Evolutionary conservation across 2,797 vertebrate species (phyloP), one percentile per base, ranked within the genome.

Genomic region (Xenops minutus): DNA sequence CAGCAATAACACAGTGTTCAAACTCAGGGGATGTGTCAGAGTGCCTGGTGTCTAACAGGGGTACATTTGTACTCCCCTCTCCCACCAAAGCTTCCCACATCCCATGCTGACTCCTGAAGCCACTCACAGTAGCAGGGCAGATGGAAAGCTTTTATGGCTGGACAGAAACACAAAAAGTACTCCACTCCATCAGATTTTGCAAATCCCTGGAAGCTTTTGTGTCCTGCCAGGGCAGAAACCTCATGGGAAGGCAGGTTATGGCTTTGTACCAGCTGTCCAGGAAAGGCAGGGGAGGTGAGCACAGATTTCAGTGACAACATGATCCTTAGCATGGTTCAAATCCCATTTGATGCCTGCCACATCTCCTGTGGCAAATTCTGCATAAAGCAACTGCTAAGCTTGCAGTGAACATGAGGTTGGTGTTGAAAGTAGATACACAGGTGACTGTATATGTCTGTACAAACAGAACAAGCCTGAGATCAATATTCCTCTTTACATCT

Each of bases 271-370:
- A 64, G n/a, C n/a, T 77, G n/a, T 23, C 12, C 1, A 30, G 32
- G 2, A 20, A 72, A 20, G 7, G 2, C 1, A 30, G 63, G 10
- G 1, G 9, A 41, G 44, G 11, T 5, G n/a, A 72, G 36, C 7
- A 0, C 37, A 37, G 46, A 29, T 34, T 68, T 49, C 22, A 62
- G 23, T 1, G 6, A 8, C 2, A 37, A 32, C 1, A 7, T 4
- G 22, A 37, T 46, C 54, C 52, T 59, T 12, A 22, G 4, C 46
- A 4, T 6, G 36, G 14, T 4, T 63, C 46, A 87, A 34, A 17
- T 29, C 18, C 41, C 41, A 6, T 29, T 22, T 29, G 37, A 22
- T 8, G 32, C 51, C 41, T 56, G 30, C 14, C 63, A 14, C 20
- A 22, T 10, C n/a, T 59, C 54, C 58, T 10, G 22, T 5, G 17